phyloP scores from a whole-genome alignment of 37 sponge, comb jelly and placozoan species.

The Beroe ovata region DNA sequence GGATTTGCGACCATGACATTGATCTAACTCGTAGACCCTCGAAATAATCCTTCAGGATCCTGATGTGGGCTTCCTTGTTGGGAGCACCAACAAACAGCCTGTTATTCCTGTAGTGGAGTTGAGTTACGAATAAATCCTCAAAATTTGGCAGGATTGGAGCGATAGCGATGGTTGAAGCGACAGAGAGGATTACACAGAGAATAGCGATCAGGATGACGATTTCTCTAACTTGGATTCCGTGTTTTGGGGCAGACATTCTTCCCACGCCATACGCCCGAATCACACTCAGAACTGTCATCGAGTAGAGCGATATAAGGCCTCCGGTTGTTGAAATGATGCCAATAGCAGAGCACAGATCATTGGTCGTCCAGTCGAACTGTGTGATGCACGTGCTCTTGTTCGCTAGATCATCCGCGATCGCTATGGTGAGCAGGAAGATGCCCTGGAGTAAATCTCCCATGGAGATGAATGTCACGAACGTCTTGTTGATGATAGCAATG shows the following conservation, averaged over 20 bases:
- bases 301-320: conserved; percentile 19
- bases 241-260: not conserved
- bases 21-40: not conserved
- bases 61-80: not conserved
- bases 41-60: not conserved
- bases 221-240: not conserved
- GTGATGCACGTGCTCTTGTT: conserved; percentile 29
- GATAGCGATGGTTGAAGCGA: not conserved
- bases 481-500: not conserved
- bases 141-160: not conserved
- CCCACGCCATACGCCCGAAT: not conserved
- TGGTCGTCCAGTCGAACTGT: conserved; percentile 22
- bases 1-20: not conserved
- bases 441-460: conserved; percentile 19
- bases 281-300: conserved; percentile 1
- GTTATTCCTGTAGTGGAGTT: not conserved
- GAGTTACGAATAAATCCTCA: not conserved
- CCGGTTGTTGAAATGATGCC: conserved; percentile 9
- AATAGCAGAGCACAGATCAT: not conserved
- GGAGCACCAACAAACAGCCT: not conserved
- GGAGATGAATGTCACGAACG: not conserved
- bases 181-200: not conserved
- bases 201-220: not conserved
- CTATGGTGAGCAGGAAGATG: not conserved
- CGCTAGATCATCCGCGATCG: not conserved